Base-by-base conservation (phyloP, 2,113 vertebrate species). In the Protobothrops mucrosquamatus region DNA sequence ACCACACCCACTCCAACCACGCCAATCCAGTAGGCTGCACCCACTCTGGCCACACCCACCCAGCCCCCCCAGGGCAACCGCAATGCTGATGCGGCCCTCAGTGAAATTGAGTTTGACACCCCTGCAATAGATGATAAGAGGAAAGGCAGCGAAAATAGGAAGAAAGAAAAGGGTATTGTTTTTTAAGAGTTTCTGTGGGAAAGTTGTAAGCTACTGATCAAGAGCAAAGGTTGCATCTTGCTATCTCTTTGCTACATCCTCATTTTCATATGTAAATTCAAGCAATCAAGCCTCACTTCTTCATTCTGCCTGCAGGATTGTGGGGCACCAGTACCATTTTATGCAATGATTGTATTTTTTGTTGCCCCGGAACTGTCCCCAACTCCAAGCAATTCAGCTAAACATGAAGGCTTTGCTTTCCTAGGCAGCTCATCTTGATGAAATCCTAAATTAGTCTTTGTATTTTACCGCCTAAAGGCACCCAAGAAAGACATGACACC, bases 401-500 rank as follows among this genome's bases (percentile, higher is more conserved):
- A 85, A 34, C 85, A 55, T 3, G 54, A 61, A 93, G 91, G 48
- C 12, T 69, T 0, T n/a, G 0, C 89, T 0, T 43, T 1, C 86
- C 87, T 29, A 51, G 94, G 46, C n/a, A 23, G 24, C 52, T 90
- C 51, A 4, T 92, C 90, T 4, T 91, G 91, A 24, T 92, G 81
- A 91, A 90, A 0, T n/a, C 34, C 89, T 85, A 92, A 88, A 55
- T 48, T 85, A 93, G 34, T 39, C 89, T 15, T 5, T 87, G 57
- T 54, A 87, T 90, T 54, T 85, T 93, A 24, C 57, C 87, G 24
- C 59, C 52, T 11, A 6, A 74, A 43, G 8, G 39, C 46, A 46
- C 29, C 46, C 61, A 51, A 29, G 91, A 26, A 93, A 89, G 39
- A 89, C 89, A 34, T 23, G 4, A 96, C 92, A 24, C 91, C 87